Evolutionary conservation across 2,888 invertebrate genomes (phyloP), one percentile per base, ranked within the genome.

Genomic region (Gari tellinella): DNA sequence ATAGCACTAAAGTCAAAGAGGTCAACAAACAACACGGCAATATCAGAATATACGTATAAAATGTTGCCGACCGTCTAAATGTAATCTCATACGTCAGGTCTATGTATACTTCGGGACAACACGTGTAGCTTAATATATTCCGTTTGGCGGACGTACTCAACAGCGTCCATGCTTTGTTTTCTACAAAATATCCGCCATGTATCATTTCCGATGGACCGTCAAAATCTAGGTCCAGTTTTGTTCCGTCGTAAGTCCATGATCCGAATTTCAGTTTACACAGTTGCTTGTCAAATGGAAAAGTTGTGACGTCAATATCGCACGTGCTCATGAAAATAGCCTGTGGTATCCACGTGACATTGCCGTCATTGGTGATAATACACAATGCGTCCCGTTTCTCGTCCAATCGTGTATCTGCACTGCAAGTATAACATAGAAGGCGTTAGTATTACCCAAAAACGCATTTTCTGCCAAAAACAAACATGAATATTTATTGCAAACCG

Each of bases 21-120:
- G 92, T 92, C 51, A 92, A 86, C 26, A 92, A 86, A 41, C 92
- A 90, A 82, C 92, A 92, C n/a, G 92, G 92, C 43, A 92, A 83
- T 68, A 92, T 89, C 63, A 92, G 85, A 53, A 92, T 90, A 82
- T 92, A 92, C 58, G 89, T 90, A 85, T 91, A 92, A 78, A 91
- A 91, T 12, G 90, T 87, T 10, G 89, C 87, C 37, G 86, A 80
- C 31, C 90, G 63, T 67, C 87, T 75, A 62, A 91, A 85, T 31
- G 84, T 77, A 19, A 92, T 69, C 19, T 85, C 84, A 76, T 91
- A 92, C 5, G 90, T 89, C 56, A 92, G 80, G 74, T 92, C 92
- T 3, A 90, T 83, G 63, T 82, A 91, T 1, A 89, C 90, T 57
- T 88, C 89, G 15, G 80, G 77, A 61, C 91, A 91, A 70, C 91